Base-by-base conservation (phyloP, 2,888 invertebrate species). In the Cerceris ruficornis region DNA sequence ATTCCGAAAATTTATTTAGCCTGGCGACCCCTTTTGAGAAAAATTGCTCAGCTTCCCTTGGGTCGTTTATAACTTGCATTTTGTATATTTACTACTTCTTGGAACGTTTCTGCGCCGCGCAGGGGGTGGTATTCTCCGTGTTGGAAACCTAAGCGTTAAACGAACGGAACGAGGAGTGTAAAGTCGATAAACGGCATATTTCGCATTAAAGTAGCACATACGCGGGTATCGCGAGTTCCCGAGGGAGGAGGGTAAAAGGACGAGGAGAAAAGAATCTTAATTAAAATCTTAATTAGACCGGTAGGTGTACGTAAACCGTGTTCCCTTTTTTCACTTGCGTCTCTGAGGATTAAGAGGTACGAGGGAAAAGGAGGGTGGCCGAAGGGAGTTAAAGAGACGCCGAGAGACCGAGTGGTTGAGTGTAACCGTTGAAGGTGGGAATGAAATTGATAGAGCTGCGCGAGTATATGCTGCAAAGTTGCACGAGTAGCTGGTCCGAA, bases 271-370 rank as follows among this genome's bases (percentile, higher is more conserved):
- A 78, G 61, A 74, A 83, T 83, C 74, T 81, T 78, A 76, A 83
- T 83, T 83, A 76, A 83, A 81, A 83, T 81, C 78, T 81, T 78
- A 83, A 81, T 81, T 74, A 76, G 39, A 66, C 28, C 52, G 42
- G 46, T 9, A 15, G 55, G 9, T 43, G 54, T 9, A 43, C 15
- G 15, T 13, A 39, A 11, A 17, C n/a, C 9, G 52, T 50, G 43
- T 61, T 15, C 14, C 1, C 49, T 41, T 17, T 58, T 60, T 42
- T 52, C 15, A 41, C 66, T 50, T 69, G 57, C 28, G 15, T 11
- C 8, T 17, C 13, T n/a, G 59, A 42, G 46, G n/a, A 28, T 28
- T 52, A 46, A 46, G 7, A 8, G 7, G 0, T 17, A 54, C 57
- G 6, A 17, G 7, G 1, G 17, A 13, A 17, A 50, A 54, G 2